Evolutionary conservation across 2,888 invertebrate genomes (phyloP).

Genomic region (Drosophila hamatofila): DNA sequence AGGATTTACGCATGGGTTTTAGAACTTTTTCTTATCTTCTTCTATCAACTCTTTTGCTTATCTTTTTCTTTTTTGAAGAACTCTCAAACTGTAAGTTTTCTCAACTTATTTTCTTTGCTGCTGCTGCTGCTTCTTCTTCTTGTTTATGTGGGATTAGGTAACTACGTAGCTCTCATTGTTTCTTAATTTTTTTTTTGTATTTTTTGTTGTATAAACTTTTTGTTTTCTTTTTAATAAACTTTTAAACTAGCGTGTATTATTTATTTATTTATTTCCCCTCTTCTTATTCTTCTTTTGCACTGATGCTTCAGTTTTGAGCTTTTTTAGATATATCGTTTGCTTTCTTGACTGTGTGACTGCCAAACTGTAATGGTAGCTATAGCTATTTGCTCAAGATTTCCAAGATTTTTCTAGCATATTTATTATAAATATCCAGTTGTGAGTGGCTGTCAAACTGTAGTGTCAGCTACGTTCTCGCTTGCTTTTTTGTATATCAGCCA

Average conservation of each 20-base stretch:
- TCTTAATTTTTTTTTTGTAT: constrained; percentile 33
- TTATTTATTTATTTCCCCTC: neutral
- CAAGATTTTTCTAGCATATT: neutral
- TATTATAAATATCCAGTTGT: too few species aligned
- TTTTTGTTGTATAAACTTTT: constrained; percentile 19
- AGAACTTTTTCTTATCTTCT: neutral
- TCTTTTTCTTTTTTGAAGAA: constrained; percentile 17
- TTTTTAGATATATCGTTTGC: neutral
- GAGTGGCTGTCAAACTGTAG: too few species aligned
- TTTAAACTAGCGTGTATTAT: constrained; percentile 24
- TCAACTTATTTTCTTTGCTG: constrained; percentile 1
- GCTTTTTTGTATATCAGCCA: too few species aligned
- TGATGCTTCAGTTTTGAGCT: constrained; percentile 23
- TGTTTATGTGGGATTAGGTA: constrained; percentile 80
- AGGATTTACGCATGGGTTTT: constrained; percentile 45
- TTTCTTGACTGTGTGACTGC: neutral
- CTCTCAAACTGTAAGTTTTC: constrained; percentile 5
- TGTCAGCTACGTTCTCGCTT: too few species aligned
- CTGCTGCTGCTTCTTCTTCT: constrained; percentile 1
- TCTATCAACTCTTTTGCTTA: neutral
- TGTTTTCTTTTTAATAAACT: constrained; percentile 11
- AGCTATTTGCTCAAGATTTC: neutral
- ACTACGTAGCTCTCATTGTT: constrained; percentile 84
- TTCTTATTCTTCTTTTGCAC: neutral
- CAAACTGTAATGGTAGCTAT: neutral